A percentile compares a stretch with the other conserved stretches of the same genome.
Conservation (phyloP, 2,113 vertebrate genomes). For the Callospermophilus lateralis region DNA sequence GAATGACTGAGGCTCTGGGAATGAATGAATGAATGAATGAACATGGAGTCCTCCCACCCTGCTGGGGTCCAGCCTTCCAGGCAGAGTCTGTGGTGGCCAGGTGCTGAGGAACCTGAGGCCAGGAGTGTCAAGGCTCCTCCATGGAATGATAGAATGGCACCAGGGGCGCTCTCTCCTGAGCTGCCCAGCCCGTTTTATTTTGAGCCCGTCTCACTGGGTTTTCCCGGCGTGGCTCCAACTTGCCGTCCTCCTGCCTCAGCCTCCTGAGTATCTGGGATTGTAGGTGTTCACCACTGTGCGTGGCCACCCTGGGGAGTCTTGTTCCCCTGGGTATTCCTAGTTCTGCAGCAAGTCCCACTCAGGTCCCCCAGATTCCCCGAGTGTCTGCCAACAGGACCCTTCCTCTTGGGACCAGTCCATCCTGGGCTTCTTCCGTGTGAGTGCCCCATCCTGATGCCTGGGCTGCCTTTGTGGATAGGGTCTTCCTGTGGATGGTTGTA, state of each 20-base stretch:
- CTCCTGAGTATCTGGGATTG: too few relatives aligned
- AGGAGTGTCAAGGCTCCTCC: too few relatives aligned
- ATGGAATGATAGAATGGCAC: too few relatives aligned
- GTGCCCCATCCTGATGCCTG: neutral
- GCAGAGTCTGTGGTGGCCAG: rapidly evolving
- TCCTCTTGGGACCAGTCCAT: neutral
- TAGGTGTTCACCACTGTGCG: too few relatives aligned
- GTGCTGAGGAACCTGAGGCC: neutral
- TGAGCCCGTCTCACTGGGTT: too few relatives aligned
- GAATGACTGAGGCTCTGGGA: neutral
- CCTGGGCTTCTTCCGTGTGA: neutral
- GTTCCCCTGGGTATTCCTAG: neutral
- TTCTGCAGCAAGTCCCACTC: neutral
- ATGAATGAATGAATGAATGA: neutral
- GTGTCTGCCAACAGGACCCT: neutral
- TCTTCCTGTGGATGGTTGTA: neutral
- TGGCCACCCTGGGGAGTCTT: neutral
- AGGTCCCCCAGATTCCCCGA: neutral
- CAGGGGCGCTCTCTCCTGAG: too few relatives aligned
- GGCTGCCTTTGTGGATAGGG: rapidly evolving
- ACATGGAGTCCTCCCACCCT: too few relatives aligned
- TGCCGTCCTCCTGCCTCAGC: too few relatives aligned
- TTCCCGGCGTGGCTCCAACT: too few relatives aligned
- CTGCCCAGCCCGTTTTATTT: too few relatives aligned
- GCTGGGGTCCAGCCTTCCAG: neutral